Evolutionary conservation across 2,888 invertebrate species (phyloP).

Genomic region (Dexiosoma caninum): DNA sequence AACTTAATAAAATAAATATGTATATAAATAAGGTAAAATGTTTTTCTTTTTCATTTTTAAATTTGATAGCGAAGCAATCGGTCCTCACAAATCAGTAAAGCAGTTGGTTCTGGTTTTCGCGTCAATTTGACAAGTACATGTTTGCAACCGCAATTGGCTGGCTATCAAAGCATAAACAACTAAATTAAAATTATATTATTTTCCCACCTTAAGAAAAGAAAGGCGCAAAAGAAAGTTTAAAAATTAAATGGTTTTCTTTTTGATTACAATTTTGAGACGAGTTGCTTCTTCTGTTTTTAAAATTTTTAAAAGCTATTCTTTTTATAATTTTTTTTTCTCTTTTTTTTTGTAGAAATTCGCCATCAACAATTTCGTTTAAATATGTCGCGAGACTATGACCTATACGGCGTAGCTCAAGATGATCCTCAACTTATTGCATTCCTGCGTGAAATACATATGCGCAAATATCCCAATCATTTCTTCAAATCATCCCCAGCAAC

Average conservation of each 20-base stretch:
- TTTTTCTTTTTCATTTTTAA: too few species aligned
- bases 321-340: too few species aligned
- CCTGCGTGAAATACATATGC: constrained; percentile 85
- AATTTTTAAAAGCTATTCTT: too few species aligned
- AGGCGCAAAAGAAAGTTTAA: constrained; percentile 37
- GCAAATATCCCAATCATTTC: constrained; percentile 76
- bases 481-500: constrained; percentile 66
- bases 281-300: too few species aligned
- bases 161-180: constrained; percentile 51
- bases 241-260: constrained; percentile 17
- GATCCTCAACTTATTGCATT: constrained; percentile 86
- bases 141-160: constrained; percentile 13
- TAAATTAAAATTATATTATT: constrained; percentile 38
- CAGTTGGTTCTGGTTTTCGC: constrained; percentile 1
- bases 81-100: constrained; percentile 33
- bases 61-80: too few species aligned
- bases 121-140: constrained; percentile 38
- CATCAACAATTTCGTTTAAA: constrained; percentile 88
- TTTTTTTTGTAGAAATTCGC: constrained; percentile 80
- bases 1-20: too few species aligned
- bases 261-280: neutral
- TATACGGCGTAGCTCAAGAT: constrained; percentile 85
- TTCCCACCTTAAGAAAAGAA: constrained; percentile 35
- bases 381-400: constrained; percentile 88
- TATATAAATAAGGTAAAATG: too few species aligned